These are phyloP conservation scores for Arion vulgaris DNA, from an alignment of 1,140 invertebrate genomes.

Conservation along the genomic window DNA sequence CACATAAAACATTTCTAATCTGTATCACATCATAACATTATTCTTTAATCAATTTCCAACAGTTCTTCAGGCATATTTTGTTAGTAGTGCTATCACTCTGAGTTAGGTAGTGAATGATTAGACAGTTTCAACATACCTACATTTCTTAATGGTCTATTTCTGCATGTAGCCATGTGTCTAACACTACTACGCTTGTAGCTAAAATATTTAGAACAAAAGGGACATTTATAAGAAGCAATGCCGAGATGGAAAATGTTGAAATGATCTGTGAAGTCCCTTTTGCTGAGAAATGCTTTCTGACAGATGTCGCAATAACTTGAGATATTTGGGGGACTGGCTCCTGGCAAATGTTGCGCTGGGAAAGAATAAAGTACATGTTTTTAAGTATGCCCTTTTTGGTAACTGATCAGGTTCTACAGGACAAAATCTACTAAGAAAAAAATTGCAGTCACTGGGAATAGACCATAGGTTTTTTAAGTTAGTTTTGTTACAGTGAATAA, in stretches of 20 bases:
- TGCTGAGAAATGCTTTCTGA: conserved; percentile 18
- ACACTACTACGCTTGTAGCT: conserved; percentile 18
- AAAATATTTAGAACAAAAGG: conserved; percentile 12
- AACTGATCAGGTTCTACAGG: neutral
- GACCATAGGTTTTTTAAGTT: neutral
- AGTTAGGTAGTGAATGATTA: neutral
- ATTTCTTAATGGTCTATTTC: neutral
- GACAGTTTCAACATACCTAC: neutral
- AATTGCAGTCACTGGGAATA: neutral
- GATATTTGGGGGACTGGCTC: neutral
- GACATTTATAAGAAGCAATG: conserved; percentile 19
- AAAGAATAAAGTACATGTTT: conserved; percentile 15
- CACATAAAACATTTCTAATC: no score
- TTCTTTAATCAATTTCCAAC: no score
- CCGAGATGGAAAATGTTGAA: conserved; percentile 24
- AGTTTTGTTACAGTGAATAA: no score
- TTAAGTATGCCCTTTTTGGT: neutral
- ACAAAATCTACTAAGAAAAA: neutral
- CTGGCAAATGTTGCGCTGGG: neutral
- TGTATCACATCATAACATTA: no score
- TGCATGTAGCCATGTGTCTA: conserved; percentile 1
- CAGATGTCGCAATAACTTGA: conserved; percentile 9
- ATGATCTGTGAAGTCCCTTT: conserved; percentile 13
- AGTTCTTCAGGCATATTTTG: neutral
- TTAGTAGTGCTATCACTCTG: neutral